Evolutionary conservation across 2,797 vertebrate genomes (phyloP), one percentile per base, ranked within the genome.

Genomic region (Poeciliopsis turneri): DNA sequence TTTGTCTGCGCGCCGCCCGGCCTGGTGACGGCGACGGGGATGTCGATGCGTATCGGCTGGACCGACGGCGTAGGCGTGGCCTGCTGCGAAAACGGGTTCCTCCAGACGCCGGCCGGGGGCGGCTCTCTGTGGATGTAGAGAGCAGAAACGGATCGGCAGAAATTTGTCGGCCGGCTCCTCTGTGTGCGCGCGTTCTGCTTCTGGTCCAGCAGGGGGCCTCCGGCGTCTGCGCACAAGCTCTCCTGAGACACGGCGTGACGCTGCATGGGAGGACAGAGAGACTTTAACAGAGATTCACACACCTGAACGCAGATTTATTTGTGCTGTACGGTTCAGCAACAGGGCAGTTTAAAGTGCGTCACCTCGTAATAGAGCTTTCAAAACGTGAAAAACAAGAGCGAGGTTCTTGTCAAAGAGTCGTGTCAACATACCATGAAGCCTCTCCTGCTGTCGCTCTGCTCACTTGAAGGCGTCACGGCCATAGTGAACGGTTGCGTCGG

Each of bases 171-270:
- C 73, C 92, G 86, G 33, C 94, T 95, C 18, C 84, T 91, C 39
- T 95, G 96, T 7, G 94, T 75, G 77, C 81, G 74, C n/a, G 72
- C 79, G 47, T 78, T 84, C 39, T 82, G 89, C 46, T 45, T 74
- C 76, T 85, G 89, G 86, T 93, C 91, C 92, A 91, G 81, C 87
- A 95, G 88, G 95, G 95, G 76, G 68, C 92, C 92, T 82, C 82
- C 92, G 77, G 86, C 86, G 36, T 96, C 95, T 85, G 96, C 80
- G 72, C 94, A 88, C 55, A 98, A 87, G 83, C 97, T 96, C 59
- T 98, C 97, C 83, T 98, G 97, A 70, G 97, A 98, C 80, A 91
- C 93, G 72, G 97, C 93, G 28, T 94, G 96, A 9, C 96, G 96
- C 97, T 98, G 28, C 5, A 53, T 28, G 25, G 23, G 84, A 74